Conservation (phyloP, 1,140 invertebrate genomes). For the Trichonephila clavipes region DNA sequence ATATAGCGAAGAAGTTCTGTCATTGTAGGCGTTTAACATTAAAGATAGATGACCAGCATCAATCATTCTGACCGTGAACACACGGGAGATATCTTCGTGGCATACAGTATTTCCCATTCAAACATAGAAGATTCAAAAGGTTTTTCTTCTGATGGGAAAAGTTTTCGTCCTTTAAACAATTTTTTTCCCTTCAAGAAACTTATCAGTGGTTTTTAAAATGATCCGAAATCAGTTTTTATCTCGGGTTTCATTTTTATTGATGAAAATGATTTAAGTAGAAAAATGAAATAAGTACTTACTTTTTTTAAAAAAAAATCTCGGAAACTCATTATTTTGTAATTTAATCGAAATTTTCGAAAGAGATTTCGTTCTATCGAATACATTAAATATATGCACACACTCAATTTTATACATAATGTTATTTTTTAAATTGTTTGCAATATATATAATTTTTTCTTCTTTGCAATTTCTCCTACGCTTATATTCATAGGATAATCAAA, state of each 20-base stretch:
- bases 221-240: background rate
- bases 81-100: slow-evolving; percentile 36
- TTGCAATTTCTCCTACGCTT: no score
- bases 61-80: slow-evolving; percentile 61
- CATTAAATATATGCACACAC: no score
- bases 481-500: no score
- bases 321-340: background rate
- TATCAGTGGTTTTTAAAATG: background rate
- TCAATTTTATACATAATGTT: no score
- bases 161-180: background rate
- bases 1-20: background rate
- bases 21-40: slow-evolving; percentile 62
- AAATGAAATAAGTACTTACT: background rate
- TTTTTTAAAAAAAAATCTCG: no score
- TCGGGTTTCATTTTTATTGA: background rate
- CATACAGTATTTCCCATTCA: slow-evolving; percentile 33
- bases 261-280: background rate
- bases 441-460: no score
- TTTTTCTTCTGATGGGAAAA: slow-evolving; percentile 59
- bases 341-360: no score
- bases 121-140: background rate
- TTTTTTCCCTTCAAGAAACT: background rate
- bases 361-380: no score
- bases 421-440: no score
- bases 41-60: slow-evolving; percentile 63